Evolutionary conservation across 2,888 invertebrate species (phyloP).

Genomic region (Tiliacea citrago): DNA sequence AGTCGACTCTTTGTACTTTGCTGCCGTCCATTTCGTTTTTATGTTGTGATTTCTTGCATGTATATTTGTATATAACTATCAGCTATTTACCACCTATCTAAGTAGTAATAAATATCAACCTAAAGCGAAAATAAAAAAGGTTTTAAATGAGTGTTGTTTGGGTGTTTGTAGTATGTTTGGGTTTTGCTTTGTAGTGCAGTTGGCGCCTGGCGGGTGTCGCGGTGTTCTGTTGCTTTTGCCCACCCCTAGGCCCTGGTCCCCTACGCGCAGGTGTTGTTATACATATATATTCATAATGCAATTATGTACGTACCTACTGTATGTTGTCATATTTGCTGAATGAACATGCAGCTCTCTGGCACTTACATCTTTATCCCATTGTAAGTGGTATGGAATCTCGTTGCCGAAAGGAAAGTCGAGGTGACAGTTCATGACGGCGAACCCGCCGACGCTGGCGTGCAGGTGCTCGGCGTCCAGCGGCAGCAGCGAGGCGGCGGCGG

Average conservation of each 20-base stretch:
- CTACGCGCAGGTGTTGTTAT: not conserved
- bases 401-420: conserved; percentile 97
- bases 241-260: no score
- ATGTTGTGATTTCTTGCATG: no score
- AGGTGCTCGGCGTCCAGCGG: conserved; percentile 86
- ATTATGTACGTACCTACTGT: not conserved
- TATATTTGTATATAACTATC: no score
- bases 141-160: not conserved
- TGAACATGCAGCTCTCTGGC: conserved; percentile 7
- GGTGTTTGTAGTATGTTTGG: not conserved
- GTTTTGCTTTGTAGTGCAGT: not conserved
- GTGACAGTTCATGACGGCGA: conserved; percentile 95
- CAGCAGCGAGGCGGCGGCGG: conserved; percentile 75
- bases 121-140: no score
- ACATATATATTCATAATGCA: not conserved
- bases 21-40: no score
- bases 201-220: not conserved
- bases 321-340: not conserved
- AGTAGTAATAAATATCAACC: no score
- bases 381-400: conserved; percentile 96
- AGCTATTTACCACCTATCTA: no score
- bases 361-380: conserved; percentile 97
- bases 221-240: not conserved
- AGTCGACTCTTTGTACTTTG: no score
- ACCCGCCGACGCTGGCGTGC: conserved; percentile 94